Conservation (phyloP, 2,797 vertebrate genomes). For the Thunnus albacares region DNA sequence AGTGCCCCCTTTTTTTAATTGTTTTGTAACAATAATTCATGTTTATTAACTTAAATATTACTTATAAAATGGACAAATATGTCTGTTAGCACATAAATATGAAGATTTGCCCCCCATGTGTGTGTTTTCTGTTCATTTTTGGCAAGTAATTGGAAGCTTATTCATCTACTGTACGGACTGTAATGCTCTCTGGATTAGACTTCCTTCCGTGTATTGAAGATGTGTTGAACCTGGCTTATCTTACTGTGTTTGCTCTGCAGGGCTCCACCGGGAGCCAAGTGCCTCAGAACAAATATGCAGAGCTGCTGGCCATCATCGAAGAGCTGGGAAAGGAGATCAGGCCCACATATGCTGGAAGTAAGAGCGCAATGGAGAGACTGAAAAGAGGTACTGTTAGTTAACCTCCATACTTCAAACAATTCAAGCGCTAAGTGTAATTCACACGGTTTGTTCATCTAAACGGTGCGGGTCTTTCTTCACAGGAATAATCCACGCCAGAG, state of each 20-base stretch:
- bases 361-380: slow-evolving; percentile 99
- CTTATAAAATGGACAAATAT: too few species aligned
- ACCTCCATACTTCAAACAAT: too few species aligned
- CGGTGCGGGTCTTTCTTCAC: neutral
- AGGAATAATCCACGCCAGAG: slow-evolving; percentile 98
- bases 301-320: slow-evolving; percentile 98
- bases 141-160: too few species aligned
- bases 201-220: too few species aligned
- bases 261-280: slow-evolving; percentile 93
- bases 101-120: too few species aligned
- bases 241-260: slow-evolving; percentile 74
- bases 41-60: too few species aligned
- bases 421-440: neutral
- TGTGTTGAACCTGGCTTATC: slow-evolving; percentile 1
- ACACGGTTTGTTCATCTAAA: slow-evolving; percentile 1
- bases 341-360: slow-evolving; percentile 97
- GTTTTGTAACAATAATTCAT: too few species aligned
- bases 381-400: slow-evolving; percentile 90
- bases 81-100: too few species aligned
- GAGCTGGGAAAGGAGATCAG: slow-evolving; percentile 99
- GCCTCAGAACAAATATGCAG: slow-evolving; percentile 98
- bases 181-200: neutral
- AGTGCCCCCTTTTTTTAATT: too few species aligned
- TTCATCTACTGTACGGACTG: too few species aligned
- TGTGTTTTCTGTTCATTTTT: too few species aligned